phyloP scores from a whole-genome alignment of 2,888 invertebrate species.

The Drosophila birchii region DNA sequence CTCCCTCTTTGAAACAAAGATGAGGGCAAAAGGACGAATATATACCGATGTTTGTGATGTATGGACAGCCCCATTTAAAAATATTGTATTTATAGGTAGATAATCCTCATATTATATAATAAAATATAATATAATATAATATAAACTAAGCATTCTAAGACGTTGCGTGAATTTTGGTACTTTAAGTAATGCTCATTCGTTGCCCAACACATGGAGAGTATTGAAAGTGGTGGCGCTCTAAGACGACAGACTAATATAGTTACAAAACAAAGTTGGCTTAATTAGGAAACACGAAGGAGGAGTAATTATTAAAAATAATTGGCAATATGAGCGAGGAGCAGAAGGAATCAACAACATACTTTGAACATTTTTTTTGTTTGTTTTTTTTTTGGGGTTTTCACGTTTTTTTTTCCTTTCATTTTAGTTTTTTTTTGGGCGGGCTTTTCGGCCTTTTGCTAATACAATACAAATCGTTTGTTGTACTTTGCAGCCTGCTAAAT shows the following conservation, averaged over 20 bases:
- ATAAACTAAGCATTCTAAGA: slow-evolving; percentile 39
- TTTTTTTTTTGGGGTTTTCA: slow-evolving; percentile 24
- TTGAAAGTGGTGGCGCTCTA: slow-evolving; percentile 54
- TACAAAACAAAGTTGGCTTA: slow-evolving; percentile 45
- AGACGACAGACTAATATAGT: slow-evolving; percentile 54
- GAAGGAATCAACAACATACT: slow-evolving; percentile 68
- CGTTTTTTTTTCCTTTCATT: slow-evolving; percentile 29
- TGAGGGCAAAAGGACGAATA: slow-evolving; percentile 6
- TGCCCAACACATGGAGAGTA: slow-evolving; percentile 68
- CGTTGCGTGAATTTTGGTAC: slow-evolving; percentile 52
- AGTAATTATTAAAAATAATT: slow-evolving; percentile 65
- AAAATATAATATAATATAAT: slow-evolving; percentile 15
- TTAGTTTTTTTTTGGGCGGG: slow-evolving; percentile 72
- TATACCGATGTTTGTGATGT: slow-evolving; percentile 3
- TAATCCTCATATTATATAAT: slow-evolving; percentile 29
- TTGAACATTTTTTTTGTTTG: slow-evolving; percentile 43
- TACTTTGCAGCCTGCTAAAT: slow-evolving; percentile 66
- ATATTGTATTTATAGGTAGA: slow-evolving; percentile 21
- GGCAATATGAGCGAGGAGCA: slow-evolving; percentile 82
- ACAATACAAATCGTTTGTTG: slow-evolving; percentile 74
- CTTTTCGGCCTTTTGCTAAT: slow-evolving; percentile 65
- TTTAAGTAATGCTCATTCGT: slow-evolving; percentile 69
- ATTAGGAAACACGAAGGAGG: slow-evolving; percentile 38
- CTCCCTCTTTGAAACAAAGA: slow-evolving; percentile 1
- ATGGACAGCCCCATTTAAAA: slow-evolving; percentile 20